Evolutionary conservation across 2,113 vertebrate genomes (phyloP), one percentile per base, ranked within the genome.

Genomic region (Nothobranchius furzeri): DNA sequence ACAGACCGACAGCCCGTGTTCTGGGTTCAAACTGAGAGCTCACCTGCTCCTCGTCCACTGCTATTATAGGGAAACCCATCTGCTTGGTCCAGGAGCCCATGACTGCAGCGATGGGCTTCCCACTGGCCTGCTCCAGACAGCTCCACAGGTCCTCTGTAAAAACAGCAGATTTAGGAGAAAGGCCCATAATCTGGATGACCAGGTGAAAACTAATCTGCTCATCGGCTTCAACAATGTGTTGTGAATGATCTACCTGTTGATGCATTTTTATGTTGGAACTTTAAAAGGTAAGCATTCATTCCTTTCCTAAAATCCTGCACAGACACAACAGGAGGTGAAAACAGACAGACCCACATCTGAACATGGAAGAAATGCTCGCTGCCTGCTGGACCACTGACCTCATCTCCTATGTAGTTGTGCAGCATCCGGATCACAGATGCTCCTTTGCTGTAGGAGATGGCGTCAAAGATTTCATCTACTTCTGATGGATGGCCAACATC

Each of bases 61-160:
- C 95, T 76, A 99, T 95, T 64, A 99, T 95, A 0, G 98, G 98
- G 55, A 98, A 99, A 37, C 97, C 97, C 96, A 98, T 99, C 64
- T 99, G 98, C 86, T 98, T 98, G 90, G 97, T 99, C 98, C 98
- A 99, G 2, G 97, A 96, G 73, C 92, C 93, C 98, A 99, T 99
- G 73, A 99, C 95, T 8, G 93, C 95, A 77, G 95, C 96, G 46
- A 99, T 96, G 63, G 98, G 96, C 76, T 98, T 98, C 62, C 96
- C 96, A 57, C 98, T 99, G 36, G 95, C 94, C 84, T 95, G 90
- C 90, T 98, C 96, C 91, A 99, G 93, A 91, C 95, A 96, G 76
- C 95, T 95, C 97, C 98, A 99, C 15, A 99, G 93, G 78, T 99
- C 96, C 95, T 98, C 98, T 99, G 90, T 12, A 43, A 5, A 56